Conservation (phyloP, 2,113 vertebrate genomes). For the Lampris incognitus region DNA sequence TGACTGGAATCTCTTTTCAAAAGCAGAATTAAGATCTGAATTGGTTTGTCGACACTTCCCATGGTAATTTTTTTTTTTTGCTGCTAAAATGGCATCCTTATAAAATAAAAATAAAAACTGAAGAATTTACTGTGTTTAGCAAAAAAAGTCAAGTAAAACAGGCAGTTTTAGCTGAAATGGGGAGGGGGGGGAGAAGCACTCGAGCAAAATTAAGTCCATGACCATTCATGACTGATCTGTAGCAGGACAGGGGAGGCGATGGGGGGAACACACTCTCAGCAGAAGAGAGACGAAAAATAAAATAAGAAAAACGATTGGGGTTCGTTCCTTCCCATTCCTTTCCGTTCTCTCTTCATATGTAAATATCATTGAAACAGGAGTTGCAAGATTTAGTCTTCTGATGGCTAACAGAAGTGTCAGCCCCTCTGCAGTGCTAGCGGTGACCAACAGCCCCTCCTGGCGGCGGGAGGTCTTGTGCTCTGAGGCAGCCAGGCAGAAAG, state of each 20-base stretch:
- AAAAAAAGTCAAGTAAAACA: not conserved
- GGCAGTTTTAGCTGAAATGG: conserved; percentile 12
- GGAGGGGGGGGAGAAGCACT: conserved; percentile 1
- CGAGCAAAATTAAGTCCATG: not conserved
- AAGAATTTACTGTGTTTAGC: not conserved
- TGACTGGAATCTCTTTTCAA: not conserved
- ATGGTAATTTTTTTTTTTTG: not conserved
- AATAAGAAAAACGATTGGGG: not conserved
- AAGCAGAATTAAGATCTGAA: not conserved
- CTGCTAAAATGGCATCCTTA: not conserved
- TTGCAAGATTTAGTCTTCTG: not conserved
- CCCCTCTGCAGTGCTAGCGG: not conserved
- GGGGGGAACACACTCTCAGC: not conserved
- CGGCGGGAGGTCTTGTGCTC: not conserved
- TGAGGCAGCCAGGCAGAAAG: not conserved
- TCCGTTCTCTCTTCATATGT: not conserved
- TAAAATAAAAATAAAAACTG: not conserved
- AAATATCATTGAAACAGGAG: not conserved
- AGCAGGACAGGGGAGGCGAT: not conserved
- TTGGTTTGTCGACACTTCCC: not conserved
- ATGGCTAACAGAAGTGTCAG: too few species aligned
- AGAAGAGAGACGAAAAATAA: not conserved
- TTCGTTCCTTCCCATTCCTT: not conserved
- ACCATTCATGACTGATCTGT: not conserved
- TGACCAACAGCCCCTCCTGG: too few species aligned